Conservation (phyloP, 2,113 vertebrate species). For the Otolemur garnettii region DNA sequence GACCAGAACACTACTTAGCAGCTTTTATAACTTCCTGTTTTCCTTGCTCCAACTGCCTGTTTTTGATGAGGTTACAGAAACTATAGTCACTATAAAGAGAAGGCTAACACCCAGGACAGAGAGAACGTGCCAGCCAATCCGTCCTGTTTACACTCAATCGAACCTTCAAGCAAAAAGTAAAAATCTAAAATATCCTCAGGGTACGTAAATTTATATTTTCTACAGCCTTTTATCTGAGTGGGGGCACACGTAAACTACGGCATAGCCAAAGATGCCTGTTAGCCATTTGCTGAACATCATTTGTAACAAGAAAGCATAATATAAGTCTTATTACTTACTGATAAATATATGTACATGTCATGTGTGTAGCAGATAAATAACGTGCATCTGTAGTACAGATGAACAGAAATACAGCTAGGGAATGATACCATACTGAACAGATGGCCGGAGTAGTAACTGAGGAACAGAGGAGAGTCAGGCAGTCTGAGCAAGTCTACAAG, state of each 20-base stretch:
- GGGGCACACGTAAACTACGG: neutral
- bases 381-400: too few relatives aligned
- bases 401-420: neutral
- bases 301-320: neutral
- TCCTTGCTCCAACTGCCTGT: neutral
- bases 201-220: neutral
- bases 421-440: neutral
- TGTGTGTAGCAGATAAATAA: fast-evolving
- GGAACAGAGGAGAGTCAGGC: neutral
- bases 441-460: neutral
- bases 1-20: neutral
- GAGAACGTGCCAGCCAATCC: neutral
- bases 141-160: neutral
- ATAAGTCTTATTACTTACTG: neutral
- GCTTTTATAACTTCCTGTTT: neutral
- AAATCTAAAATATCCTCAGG: neutral
- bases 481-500: neutral
- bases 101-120: neutral
- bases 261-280: neutral
- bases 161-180: neutral
- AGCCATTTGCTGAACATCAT: neutral
- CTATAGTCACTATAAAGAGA: neutral
- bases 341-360: neutral
- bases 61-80: neutral
- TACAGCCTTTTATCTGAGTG: neutral